Base-by-base conservation (phyloP, 2,113 vertebrate species). In the Crotalus tigris region DNA sequence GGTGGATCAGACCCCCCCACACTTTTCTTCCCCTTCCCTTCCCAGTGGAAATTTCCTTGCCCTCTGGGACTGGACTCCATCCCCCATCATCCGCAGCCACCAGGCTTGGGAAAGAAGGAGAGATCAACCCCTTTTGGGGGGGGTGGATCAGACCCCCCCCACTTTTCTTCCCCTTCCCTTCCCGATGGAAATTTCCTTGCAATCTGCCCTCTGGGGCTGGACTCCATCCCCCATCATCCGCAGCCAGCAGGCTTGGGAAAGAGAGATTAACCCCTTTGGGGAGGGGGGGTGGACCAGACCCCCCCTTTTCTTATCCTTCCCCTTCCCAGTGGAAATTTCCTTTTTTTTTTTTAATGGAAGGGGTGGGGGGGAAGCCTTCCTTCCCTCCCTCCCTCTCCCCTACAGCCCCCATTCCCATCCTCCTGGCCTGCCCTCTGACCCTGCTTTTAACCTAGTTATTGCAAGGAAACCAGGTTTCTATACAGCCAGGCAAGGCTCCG, bases 1-100 rank as follows among this genome's bases (percentile, higher is more conserved):
- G 3, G 9, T 61, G 12, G 13, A 6, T 2, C 15, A 19, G n/a
- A 39, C 5, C 2, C 1, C n/a, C 2, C 15, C 5, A 3, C 39
- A 39, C 46, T 46, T 46, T 46, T 5, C 46, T 64, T 29, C 26
- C 59, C 29, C 4, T n/a, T 12, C 61, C 29, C n/a, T 64, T 29
- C 51, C 61, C 61, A 5, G 26, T 64, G 61, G 26, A n/a, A 64
- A 64, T 13, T 64, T 64, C 61, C 3, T 46, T 26, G 59, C 59
- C 59, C 59, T 61, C 24, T 29, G 61, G 3, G 29, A 26, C 11
- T 64, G 69, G 69, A 33, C n/a, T 75, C n/a, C 64, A 33, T 17
- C n/a, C 15, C 69, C 69, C 69, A 75, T 39, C 69, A 75, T 75
- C 69, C n/a, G 0, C n/a, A 33, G 69, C n/a, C 54, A 15, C 3